Evolutionary conservation across 2,797 vertebrate species (phyloP).

Genomic region (Cygnus olor): DNA sequence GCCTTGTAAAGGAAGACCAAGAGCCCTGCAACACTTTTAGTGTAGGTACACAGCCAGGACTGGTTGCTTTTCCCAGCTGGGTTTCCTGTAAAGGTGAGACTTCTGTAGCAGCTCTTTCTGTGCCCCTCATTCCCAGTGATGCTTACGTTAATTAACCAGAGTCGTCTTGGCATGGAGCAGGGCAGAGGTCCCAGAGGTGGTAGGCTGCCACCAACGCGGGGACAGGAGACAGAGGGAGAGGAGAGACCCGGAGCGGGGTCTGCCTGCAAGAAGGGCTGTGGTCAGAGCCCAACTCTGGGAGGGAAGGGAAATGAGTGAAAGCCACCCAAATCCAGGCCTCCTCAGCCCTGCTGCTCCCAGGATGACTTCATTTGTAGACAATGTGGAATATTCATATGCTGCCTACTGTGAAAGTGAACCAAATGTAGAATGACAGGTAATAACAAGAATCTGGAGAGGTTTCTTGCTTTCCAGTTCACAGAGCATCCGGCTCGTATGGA

Average conservation of each 20-base stretch:
- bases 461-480: background rate
- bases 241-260: background rate
- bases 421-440: background rate
- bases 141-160: background rate
- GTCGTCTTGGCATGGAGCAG: background rate
- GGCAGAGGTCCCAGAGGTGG: background rate
- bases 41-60: background rate
- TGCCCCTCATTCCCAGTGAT: background rate
- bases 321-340: background rate
- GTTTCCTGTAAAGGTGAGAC: background rate
- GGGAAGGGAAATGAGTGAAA: background rate
- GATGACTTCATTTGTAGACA: background rate
- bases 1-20: background rate
- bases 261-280: background rate
- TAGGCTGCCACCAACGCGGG: fast-evolving
- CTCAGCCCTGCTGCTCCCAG: background rate
- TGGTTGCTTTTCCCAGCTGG: background rate
- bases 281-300: background rate
- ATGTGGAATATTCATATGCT: background rate
- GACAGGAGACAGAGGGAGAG: background rate
- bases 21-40: background rate
- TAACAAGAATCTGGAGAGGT: background rate
- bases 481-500: background rate
- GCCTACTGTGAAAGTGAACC: background rate
- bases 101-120: background rate